Base-by-base conservation (phyloP, 2,113 vertebrate genomes). In the Dicrurus megarhynchus region DNA sequence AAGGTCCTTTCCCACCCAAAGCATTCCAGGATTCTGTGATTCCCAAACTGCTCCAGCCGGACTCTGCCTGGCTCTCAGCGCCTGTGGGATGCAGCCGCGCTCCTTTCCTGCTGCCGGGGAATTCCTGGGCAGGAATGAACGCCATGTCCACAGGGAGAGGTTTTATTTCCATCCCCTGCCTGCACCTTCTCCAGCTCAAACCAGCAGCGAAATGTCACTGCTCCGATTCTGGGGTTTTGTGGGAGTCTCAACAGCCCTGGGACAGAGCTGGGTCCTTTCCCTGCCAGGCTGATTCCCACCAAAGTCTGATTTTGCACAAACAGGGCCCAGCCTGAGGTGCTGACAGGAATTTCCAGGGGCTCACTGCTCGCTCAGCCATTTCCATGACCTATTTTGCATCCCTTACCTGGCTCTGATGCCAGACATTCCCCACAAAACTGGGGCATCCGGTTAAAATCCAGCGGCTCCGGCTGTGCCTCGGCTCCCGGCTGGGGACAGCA, bases 121-220 rank as follows among this genome's bases (percentile, higher is more conserved):
- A 24, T 32, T 20, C 47, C 33, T 33, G 78, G 26, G 49, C 35
- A n/a, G 79, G 56, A 41, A 28, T 74, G 46, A 4, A 9, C 6
- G 10, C 33, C 3, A 0, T 6, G 16, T 7, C n/a, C 2, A 0
- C 18, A 1, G 2, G 7, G 39, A 30, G 17, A 52, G 24, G 42
- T 7, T 73, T 44, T 10, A 33, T 77, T 49, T 35, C 59, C 21
- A 2, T 21, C 2, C 4, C 1, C 37, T 42, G 30, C 15, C n/a
- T 35, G 64, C 35, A 4, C 9, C 64, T 44, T 12, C 22, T 41
- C 46, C 47, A 42, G 23, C 5, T 8, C 57, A 19, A 28, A 56
- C 28, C 2, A 3, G 35, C n/a, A 39, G 24, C 12, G 35, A 77
- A 56, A 7, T 1, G 3, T 17, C 16, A 9, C 46, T 3, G 0